Conservation (phyloP, 2,113 vertebrate genomes). For the Rhodinocichla rosea region DNA sequence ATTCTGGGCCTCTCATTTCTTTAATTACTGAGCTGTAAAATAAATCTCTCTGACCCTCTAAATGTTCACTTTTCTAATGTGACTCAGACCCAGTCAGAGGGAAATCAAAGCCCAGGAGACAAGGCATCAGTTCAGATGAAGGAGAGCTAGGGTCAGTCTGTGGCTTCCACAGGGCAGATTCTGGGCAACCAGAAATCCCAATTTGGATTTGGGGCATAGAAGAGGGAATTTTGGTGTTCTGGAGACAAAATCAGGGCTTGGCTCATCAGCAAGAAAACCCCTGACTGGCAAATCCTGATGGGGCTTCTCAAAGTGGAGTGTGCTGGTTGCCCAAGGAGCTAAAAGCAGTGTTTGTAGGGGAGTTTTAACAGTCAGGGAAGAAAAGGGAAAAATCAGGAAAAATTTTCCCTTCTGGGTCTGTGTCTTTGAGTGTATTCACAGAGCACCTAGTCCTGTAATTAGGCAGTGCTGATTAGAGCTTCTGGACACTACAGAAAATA, state of each 20-base stretch:
- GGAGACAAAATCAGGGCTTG: background rate
- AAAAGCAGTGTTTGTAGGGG: background rate
- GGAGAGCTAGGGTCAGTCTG: background rate
- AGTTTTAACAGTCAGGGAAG: background rate
- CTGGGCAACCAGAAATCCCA: background rate
- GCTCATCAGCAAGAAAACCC: background rate
- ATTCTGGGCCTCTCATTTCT: background rate
- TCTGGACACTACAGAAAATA: background rate
- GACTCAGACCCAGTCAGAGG: background rate
- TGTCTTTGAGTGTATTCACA: background rate
- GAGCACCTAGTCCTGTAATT: slow-evolving; percentile 21
- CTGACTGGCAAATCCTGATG: background rate
- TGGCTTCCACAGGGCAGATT: background rate
- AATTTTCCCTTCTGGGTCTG: background rate
- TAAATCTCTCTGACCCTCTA: background rate
- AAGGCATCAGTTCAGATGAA: background rate
- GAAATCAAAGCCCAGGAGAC: background rate
- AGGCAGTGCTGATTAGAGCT: background rate
- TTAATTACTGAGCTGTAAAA: background rate
- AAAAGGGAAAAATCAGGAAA: background rate
- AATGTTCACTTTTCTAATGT: background rate
- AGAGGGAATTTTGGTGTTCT: background rate
- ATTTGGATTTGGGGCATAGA: background rate
- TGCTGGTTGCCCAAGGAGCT: background rate
- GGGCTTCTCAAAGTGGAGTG: background rate